Evolutionary conservation across 2,888 invertebrate species (phyloP).

Genomic region (Drosophila hamatofila): DNA sequence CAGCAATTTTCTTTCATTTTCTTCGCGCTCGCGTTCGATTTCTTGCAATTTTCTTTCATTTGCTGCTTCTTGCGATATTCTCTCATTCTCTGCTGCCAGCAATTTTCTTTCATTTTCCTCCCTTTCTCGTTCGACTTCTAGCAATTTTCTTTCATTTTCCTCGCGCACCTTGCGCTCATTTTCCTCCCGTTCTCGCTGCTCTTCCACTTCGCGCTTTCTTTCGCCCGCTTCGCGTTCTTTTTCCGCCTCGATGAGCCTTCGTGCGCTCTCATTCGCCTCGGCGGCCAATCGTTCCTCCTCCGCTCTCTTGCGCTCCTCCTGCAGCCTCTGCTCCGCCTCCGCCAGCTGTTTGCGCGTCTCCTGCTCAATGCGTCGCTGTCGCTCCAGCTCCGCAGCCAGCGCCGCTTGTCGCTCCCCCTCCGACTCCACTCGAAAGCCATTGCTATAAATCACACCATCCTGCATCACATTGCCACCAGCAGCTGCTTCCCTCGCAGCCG

Average conservation of each 20-base stretch:
- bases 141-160: slow-evolving; percentile 33
- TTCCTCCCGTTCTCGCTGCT: slow-evolving; percentile 31
- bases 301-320: slow-evolving; percentile 57
- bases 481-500: slow-evolving; percentile 66
- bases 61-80: slow-evolving; percentile 38
- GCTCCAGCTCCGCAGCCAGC: slow-evolving; percentile 77
- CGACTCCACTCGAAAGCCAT: slow-evolving; percentile 83
- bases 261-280: slow-evolving; percentile 55
- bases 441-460: slow-evolving; percentile 83
- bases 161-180: slow-evolving; percentile 43
- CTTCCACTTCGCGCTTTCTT: slow-evolving; percentile 31
- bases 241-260: slow-evolving; percentile 53
- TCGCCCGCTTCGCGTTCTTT: slow-evolving; percentile 31
- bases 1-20: slow-evolving; percentile 34
- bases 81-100: slow-evolving; percentile 35
- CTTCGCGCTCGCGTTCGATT: slow-evolving; percentile 40
- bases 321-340: slow-evolving; percentile 76
- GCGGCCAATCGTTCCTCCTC: slow-evolving; percentile 39
- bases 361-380: slow-evolving; percentile 78
- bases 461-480: slow-evolving; percentile 80
- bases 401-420: slow-evolving; percentile 59
- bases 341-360: slow-evolving; percentile 78
- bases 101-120: slow-evolving; percentile 48
- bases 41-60: slow-evolving; percentile 32
- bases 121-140: slow-evolving; percentile 20